Evolutionary conservation across 2,888 invertebrate genomes (phyloP).

Genomic region (Lepas anatifera): DNA sequence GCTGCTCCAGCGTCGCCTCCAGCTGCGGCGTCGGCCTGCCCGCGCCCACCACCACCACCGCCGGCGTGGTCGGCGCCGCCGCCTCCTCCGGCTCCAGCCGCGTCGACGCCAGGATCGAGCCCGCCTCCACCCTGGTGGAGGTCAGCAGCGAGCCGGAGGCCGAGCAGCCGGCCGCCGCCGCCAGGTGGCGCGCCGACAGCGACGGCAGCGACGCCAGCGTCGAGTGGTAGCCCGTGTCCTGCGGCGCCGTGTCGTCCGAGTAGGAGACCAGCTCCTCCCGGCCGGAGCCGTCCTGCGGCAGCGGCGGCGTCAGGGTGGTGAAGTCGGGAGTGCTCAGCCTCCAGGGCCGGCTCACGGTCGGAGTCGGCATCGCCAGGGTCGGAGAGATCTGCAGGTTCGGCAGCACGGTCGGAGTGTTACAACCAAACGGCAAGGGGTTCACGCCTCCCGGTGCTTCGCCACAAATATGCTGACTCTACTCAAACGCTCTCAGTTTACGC

Average conservation of each 20-base stretch:
- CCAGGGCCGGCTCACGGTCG: no score
- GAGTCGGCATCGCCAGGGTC: neutral
- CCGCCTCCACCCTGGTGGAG: neutral
- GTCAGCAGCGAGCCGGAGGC: neutral
- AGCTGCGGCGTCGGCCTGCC: no score
- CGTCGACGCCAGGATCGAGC: neutral
- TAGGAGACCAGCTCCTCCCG: neutral
- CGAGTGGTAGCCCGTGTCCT: slow-evolving; percentile 8
- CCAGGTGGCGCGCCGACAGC: slow-evolving; percentile 7
- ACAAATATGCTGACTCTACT: no score
- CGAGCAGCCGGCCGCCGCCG: neutral
- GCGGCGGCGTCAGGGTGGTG: neutral
- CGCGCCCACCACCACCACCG: no score
- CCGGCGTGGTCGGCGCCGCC: neutral
- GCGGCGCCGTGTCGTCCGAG: neutral
- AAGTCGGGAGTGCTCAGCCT: no score
- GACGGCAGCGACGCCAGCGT: slow-evolving; percentile 4
- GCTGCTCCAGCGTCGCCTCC: neutral
- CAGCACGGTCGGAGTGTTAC: no score
- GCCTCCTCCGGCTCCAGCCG: neutral
- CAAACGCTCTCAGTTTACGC: no score
- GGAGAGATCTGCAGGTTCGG: neutral
- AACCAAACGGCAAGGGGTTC: no score
- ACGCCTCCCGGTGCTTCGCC: no score
- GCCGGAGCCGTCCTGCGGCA: neutral